Evolutionary conservation across 2,113 vertebrate species (phyloP).

Genomic region (Nothoprocta perdicaria): DNA sequence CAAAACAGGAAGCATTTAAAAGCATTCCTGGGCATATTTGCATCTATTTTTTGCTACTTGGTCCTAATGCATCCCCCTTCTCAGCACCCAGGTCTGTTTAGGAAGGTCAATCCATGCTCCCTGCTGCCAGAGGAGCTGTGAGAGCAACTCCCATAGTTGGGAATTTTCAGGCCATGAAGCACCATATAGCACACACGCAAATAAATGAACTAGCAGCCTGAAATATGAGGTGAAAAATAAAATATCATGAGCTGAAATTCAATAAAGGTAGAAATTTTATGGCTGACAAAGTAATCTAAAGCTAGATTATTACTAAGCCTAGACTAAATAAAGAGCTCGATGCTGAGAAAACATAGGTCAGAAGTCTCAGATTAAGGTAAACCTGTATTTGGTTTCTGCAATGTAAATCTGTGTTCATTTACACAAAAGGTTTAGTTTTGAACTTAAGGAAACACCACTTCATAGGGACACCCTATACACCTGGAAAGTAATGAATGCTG

Average conservation of each 20-base stretch:
- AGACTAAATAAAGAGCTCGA: not conserved
- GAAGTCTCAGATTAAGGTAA: not conserved
- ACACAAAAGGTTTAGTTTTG: not conserved
- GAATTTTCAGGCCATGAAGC: not conserved
- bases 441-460: not conserved
- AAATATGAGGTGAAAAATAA: not conserved
- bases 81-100: not conserved
- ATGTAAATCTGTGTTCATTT: not conserved
- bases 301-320: not conserved
- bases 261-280: not conserved
- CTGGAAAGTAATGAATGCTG: not conserved
- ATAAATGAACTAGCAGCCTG: not conserved
- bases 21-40: not conserved
- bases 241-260: not conserved
- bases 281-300: not conserved
- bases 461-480: not conserved
- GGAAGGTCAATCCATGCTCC: not conserved
- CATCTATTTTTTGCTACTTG: not conserved
- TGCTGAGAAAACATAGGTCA: not conserved
- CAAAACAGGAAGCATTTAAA: not conserved
- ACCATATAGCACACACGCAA: not conserved
- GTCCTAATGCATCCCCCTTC: not conserved
- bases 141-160: not conserved
- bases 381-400: not conserved
- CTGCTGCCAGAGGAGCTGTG: accelerated